Evolutionary conservation across 2,888 invertebrate species (phyloP).

Genomic region (Digitonthophagus gazella): DNA sequence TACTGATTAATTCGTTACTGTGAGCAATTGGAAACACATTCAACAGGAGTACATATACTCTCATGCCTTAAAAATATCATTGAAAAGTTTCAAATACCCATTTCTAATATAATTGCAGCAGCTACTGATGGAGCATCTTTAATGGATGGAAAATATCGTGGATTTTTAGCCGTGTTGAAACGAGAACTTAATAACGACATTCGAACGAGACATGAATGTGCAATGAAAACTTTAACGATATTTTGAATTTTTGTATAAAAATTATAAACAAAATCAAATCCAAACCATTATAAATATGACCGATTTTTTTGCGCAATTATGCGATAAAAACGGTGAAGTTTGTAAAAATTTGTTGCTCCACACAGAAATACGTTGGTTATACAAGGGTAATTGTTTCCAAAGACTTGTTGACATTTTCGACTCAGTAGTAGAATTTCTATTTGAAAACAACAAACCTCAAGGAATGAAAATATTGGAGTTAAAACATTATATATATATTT

Average conservation of each 20-base stretch:
- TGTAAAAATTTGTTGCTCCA: background rate
- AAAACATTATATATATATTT: background rate
- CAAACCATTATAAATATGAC: background rate
- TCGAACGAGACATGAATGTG: background rate
- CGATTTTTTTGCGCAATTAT: background rate
- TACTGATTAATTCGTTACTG: background rate
- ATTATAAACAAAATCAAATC: background rate
- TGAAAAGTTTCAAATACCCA: background rate
- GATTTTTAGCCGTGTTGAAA: background rate
- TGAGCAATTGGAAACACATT: background rate
- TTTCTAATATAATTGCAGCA: background rate
- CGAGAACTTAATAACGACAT: background rate
- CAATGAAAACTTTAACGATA: background rate
- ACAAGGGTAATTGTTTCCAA: background rate
- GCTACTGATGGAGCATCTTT: background rate
- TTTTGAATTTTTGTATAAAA: background rate
- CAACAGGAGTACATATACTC: background rate
- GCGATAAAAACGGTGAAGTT: background rate
- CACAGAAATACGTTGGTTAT: background rate
- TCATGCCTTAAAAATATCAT: background rate
- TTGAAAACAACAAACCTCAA: background rate
- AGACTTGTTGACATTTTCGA: background rate
- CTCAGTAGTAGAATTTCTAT: background rate
- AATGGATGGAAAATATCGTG: background rate
- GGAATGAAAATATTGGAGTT: background rate